Evolutionary conservation across 2,113 vertebrate species (phyloP).

Genomic region (Campylomormyrus tamandua): DNA sequence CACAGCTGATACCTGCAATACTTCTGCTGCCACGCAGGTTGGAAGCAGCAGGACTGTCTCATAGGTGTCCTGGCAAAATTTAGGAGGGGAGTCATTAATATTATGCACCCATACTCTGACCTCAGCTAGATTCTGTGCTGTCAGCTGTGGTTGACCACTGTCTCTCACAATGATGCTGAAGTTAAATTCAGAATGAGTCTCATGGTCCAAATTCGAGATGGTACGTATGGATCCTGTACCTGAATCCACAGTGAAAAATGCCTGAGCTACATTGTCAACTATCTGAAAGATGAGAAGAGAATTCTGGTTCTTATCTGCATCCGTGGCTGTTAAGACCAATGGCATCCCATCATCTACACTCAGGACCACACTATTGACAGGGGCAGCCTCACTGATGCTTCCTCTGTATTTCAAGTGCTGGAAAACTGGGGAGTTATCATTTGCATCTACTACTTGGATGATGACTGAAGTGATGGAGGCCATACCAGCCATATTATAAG

Average conservation of each 20-base stretch:
- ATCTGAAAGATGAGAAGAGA: slow-evolving; percentile 89
- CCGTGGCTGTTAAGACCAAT: slow-evolving; percentile 78
- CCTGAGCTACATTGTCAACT: slow-evolving; percentile 79
- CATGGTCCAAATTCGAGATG: slow-evolving; percentile 82
- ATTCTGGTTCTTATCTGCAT: slow-evolving; percentile 86
- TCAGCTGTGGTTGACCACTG: slow-evolving; percentile 78
- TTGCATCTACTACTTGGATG: slow-evolving; percentile 44
- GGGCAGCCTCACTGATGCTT: slow-evolving; percentile 84
- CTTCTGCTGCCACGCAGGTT: slow-evolving; percentile 80
- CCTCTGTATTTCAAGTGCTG: slow-evolving; percentile 72
- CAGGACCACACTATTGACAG: slow-evolving; percentile 80
- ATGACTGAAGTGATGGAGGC: slow-evolving; percentile 73
- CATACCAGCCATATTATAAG: slow-evolving; percentile 86
- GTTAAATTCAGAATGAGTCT: slow-evolving; percentile 77
- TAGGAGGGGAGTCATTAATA: slow-evolving; percentile 89
- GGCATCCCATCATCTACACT: slow-evolving; percentile 65
- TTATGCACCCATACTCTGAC: slow-evolving; percentile 84
- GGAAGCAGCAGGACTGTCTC: slow-evolving; percentile 83
- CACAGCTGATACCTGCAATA: slow-evolving; percentile 75
- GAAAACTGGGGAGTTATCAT: slow-evolving; percentile 79
- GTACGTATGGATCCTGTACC: slow-evolving; percentile 91
- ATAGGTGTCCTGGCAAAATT: slow-evolving; percentile 80
- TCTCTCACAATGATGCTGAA: slow-evolving; percentile 88
- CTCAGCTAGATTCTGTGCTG: slow-evolving; percentile 77
- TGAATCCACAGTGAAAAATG: slow-evolving; percentile 88